Percentiles rank a stretch among this genome's conserved stretches.
phyloP scores from a whole-genome alignment of 2,113 vertebrate genomes.

The Toxotes chatareus region DNA sequence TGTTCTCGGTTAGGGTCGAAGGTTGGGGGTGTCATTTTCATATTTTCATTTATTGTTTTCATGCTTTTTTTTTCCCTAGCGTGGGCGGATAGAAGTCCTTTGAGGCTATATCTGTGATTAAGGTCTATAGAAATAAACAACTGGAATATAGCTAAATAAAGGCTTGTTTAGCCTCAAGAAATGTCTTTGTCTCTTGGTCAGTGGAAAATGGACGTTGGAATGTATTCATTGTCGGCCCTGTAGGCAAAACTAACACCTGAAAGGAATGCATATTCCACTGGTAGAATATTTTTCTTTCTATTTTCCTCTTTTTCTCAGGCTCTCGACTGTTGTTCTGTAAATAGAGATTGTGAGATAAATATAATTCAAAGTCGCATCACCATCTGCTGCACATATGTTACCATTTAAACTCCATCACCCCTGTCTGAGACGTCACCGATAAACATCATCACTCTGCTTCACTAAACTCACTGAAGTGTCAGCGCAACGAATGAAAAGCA shows the following conservation, averaged over 20 bases:
- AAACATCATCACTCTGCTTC: constrained; percentile 27
- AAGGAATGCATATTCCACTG: not conserved
- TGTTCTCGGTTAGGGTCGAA: constrained; percentile 9
- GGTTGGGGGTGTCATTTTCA: constrained; percentile 24
- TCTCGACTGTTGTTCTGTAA: not conserved
- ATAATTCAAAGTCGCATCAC: constrained; percentile 35
- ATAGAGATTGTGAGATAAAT: constrained; percentile 32
- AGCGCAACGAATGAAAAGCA: constrained; percentile 15
- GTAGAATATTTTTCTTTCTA: not conserved
- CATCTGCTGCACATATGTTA: constrained; percentile 23
- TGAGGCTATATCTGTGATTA: constrained; percentile 44
- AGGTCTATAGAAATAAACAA: constrained; percentile 31
- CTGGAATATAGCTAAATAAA: constrained; percentile 29
- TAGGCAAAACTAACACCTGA: constrained; percentile 12
- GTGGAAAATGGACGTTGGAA: constrained; percentile 22
- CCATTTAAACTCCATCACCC: constrained; percentile 40
- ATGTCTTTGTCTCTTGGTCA: constrained; percentile 18
- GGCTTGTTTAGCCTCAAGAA: not conserved
- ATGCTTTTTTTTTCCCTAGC: not conserved
- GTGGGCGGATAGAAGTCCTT: not conserved
- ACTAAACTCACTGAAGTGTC: constrained; percentile 19
- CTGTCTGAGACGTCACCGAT: constrained; percentile 27
- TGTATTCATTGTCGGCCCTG: constrained; percentile 16
- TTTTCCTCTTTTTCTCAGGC: not conserved
- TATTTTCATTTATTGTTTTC: constrained; percentile 33